Percentiles rank a stretch among this genome's conserved stretches.
phyloP scores from a whole-genome alignment of 2,113 vertebrate species.

The Tragulus kanchil region DNA sequence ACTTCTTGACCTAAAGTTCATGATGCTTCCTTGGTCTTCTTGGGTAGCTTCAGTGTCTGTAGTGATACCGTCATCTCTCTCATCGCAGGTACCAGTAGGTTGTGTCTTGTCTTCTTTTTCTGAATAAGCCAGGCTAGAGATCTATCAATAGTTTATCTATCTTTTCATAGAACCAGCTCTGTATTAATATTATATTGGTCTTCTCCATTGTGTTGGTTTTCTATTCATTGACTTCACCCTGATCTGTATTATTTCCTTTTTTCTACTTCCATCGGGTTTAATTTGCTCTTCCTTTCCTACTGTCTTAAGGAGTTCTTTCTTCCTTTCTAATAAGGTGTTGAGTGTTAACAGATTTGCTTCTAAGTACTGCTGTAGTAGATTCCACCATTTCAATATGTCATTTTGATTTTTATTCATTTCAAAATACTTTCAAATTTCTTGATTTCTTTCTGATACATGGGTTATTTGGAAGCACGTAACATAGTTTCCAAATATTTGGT shows the following conservation, averaged over 20 bases:
- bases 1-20: neutral
- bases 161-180: neutral
- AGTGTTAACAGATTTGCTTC: neutral
- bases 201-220: neutral
- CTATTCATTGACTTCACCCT: neutral
- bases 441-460: neutral
- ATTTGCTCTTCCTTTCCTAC: neutral
- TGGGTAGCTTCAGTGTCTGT: no score
- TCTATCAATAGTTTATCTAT: neutral
- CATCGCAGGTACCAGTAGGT: neutral
- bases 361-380: neutral
- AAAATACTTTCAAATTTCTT: neutral
- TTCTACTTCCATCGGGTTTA: neutral
- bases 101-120: neutral
- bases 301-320: neutral
- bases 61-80: neutral
- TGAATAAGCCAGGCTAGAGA: neutral
- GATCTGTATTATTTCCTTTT: neutral
- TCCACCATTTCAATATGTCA: neutral
- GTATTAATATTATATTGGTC: neutral
- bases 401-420: neutral
- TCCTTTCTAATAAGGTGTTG: neutral
- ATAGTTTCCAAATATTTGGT: slow-evolving; percentile 1
- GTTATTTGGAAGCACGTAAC: neutral
- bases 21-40: no score